phyloP scores from a whole-genome alignment of 2,797 vertebrate species.

The Orientallactaga sibirica region DNA sequence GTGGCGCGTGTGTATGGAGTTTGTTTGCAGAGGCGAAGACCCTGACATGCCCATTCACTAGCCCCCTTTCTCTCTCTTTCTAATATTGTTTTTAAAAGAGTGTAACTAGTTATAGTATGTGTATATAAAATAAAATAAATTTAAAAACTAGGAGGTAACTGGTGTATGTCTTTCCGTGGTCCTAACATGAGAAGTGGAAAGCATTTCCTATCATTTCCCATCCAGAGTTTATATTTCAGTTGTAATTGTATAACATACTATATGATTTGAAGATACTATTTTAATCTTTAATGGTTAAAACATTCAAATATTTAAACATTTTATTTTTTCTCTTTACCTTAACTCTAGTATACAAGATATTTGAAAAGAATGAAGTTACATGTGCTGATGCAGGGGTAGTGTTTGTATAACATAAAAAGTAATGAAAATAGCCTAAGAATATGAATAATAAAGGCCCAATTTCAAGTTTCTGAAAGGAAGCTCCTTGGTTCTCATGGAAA shows the following conservation, averaged over 20 bases:
- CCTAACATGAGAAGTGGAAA: conserved; percentile 63
- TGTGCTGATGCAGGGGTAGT: background rate
- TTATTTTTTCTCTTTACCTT: background rate
- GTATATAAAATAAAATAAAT: too few relatives aligned
- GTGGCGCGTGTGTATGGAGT: too few relatives aligned
- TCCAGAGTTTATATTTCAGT: conserved; percentile 71
- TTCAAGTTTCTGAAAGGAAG: conserved; percentile 20
- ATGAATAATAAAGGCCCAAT: background rate
- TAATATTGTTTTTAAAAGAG: too few relatives aligned
- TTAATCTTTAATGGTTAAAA: background rate
- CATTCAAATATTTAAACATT: conserved; percentile 46
- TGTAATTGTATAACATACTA: conserved; percentile 75
- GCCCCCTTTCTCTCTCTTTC: too few relatives aligned
- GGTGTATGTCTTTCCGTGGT: background rate
- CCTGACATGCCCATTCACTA: too few relatives aligned
- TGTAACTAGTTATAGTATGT: too few relatives aligned
- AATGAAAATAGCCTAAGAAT: background rate
- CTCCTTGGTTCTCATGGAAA: background rate
- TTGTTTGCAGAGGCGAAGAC: too few relatives aligned
- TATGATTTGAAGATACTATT: conserved; percentile 42
- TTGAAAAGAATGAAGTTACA: background rate
- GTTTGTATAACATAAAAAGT: conserved; percentile 1
- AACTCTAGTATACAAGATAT: conserved; percentile 44
- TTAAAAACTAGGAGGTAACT: too few relatives aligned
- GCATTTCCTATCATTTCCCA: conserved; percentile 64